phyloP scores from a whole-genome alignment of 2,888 invertebrate genomes.

The Dioctria linearis region DNA sequence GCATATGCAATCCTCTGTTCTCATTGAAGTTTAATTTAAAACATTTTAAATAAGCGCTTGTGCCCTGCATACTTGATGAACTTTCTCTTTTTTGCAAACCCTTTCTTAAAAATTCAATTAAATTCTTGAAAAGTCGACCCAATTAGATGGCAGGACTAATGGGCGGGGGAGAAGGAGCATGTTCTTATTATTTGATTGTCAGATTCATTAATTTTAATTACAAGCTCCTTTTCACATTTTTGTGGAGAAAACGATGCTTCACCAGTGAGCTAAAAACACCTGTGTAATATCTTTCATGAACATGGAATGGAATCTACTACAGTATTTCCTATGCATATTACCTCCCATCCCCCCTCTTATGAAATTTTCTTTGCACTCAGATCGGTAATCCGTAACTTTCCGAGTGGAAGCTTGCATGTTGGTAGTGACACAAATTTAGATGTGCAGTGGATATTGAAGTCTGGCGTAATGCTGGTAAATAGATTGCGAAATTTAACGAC shows the following conservation, averaged over 20 bases:
- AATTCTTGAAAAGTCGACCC: slow-evolving; percentile 49
- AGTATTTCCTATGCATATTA: no score
- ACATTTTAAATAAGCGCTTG: not conserved
- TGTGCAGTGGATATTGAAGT: slow-evolving; percentile 41
- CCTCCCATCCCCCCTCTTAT: no score
- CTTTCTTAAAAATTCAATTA: slow-evolving; percentile 50
- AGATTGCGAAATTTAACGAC: no score
- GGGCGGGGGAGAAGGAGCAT: not conserved
- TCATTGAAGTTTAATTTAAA: not conserved
- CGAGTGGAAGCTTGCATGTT: slow-evolving; percentile 32
- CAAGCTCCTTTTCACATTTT: slow-evolving; percentile 47
- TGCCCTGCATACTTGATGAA: slow-evolving; percentile 13
- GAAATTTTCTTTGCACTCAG: no score
- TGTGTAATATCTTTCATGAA: slow-evolving; percentile 1
- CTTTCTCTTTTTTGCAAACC: slow-evolving; percentile 44
- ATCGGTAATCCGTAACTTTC: slow-evolving; percentile 43
- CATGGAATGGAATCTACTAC: not conserved
- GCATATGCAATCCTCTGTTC: no score
- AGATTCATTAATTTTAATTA: slow-evolving; percentile 50
- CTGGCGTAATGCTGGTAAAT: not conserved
- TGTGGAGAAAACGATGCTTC: slow-evolving; percentile 30
- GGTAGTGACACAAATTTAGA: slow-evolving; percentile 7
- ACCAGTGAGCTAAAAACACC: slow-evolving; percentile 22
- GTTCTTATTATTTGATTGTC: slow-evolving; percentile 45
- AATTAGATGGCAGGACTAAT: slow-evolving; percentile 21